These are phyloP conservation scores for Spizella passerina DNA, from an alignment of 2,797 vertebrate genomes.

Conservation along the genomic window DNA sequence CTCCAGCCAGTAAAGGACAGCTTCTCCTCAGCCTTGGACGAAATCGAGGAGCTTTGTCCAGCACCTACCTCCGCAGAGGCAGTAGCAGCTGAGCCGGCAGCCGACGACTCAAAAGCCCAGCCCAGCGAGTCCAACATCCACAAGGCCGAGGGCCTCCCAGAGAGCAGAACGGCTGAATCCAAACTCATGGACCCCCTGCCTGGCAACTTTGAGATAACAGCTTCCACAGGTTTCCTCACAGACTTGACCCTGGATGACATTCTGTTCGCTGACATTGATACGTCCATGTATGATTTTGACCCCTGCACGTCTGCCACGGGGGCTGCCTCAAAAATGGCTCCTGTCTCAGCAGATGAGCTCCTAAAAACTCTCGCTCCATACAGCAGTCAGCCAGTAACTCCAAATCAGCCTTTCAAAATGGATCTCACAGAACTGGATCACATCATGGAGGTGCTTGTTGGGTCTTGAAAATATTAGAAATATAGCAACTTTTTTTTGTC, in stretches of 20 bases:
- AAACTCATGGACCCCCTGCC: constrained; percentile 85
- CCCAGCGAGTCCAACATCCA: constrained; percentile 65
- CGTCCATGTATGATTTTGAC: constrained; percentile 99
- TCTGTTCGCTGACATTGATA: constrained; percentile 97
- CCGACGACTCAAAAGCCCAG: constrained; percentile 77
- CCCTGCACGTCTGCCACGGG: constrained; percentile 86
- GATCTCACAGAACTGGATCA: constrained; percentile 98
- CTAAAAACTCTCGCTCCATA: constrained; percentile 95
- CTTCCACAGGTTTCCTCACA: constrained; percentile 94
- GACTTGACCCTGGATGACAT: constrained; percentile 97
- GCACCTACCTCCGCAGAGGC: constrained; percentile 89
- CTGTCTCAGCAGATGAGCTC: constrained; percentile 91
- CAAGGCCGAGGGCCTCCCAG: constrained; percentile 80
- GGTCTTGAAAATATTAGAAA: constrained; percentile 86
- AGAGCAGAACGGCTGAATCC: constrained; percentile 80
- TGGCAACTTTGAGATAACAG: constrained; percentile 85
- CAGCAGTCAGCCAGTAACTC: constrained; percentile 88
- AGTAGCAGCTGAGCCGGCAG: constrained; percentile 50
- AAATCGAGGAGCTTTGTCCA: constrained; percentile 91
- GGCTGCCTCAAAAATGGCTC: constrained; percentile 87
- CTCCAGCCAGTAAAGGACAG: constrained; percentile 81
- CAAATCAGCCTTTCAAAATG: constrained; percentile 98
- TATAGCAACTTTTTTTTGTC: constrained; percentile 11
- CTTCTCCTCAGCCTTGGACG: constrained; percentile 89
- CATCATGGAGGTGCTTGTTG: constrained; percentile 98